Evolutionary conservation across 1,140 invertebrate species (phyloP).

Genomic region (Trinorchestia longiramus): DNA sequence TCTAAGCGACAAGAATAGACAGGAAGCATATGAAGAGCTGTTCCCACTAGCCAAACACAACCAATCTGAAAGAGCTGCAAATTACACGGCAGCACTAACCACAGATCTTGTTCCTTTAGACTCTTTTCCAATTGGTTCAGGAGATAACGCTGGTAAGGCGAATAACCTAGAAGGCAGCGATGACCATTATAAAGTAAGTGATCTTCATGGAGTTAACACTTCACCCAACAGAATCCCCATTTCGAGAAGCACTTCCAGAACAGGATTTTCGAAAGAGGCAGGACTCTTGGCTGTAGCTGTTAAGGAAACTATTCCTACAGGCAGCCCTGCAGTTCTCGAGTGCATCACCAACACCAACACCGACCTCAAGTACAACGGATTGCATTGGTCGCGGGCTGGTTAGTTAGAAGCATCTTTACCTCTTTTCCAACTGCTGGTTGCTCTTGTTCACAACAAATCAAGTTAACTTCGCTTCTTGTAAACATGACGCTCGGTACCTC

Average conservation of each 20-base stretch:
- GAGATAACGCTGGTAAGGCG: not conserved
- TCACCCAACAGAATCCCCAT: not conserved
- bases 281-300: not conserved
- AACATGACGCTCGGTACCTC: too few species aligned
- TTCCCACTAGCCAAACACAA: not conserved
- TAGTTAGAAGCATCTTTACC: not conserved
- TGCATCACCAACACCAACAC: not conserved
- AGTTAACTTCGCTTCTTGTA: too few species aligned
- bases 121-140: not conserved
- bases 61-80: constrained; percentile 1
- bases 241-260: not conserved
- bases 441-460: too few species aligned
- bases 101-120: not conserved
- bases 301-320: not conserved
- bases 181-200: not conserved
- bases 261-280: not conserved
- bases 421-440: too few species aligned
- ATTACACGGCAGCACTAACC: not conserved
- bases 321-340: not conserved
- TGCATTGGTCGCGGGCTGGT: constrained; percentile 6
- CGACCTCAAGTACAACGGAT: not conserved
- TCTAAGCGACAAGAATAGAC: not conserved
- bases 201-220: not conserved
- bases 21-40: not conserved
- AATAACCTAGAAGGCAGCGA: not conserved